phyloP scores from a whole-genome alignment of 2,888 invertebrate genomes.

The Drosophila conformis region DNA sequence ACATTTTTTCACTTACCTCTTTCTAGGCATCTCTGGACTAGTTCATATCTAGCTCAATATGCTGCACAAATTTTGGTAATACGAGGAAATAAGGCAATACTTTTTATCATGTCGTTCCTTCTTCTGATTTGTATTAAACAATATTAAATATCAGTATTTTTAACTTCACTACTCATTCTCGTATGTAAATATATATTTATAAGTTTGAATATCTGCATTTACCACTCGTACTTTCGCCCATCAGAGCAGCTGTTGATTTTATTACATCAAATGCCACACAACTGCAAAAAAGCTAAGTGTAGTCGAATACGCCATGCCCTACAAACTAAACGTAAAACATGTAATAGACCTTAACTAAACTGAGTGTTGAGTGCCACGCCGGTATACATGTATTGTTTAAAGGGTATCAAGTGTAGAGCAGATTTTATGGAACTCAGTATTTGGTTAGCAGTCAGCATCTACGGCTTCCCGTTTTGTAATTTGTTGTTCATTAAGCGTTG shows the following conservation, averaged over 20 bases:
- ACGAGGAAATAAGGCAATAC: not conserved
- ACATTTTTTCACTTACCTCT: not conserved
- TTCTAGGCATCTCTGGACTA: not conserved
- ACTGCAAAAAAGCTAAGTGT: not conserved
- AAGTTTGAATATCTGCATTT: not conserved
- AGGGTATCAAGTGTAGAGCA: conserved; percentile 14
- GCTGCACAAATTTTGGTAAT: not conserved
- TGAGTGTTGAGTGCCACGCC: not conserved
- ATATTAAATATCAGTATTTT: too few species aligned
- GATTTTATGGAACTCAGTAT: conserved; percentile 20
- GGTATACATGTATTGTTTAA: not conserved
- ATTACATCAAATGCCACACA: conserved; percentile 10
- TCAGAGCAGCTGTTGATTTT: conserved; percentile 34
- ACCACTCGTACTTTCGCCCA: conserved; percentile 26
- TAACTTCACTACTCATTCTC: not conserved
- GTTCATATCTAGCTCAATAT: not conserved
- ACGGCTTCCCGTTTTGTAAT: not conserved
- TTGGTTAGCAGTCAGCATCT: conserved; percentile 22
- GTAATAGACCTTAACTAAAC: not conserved
- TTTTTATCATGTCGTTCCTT: not conserved
- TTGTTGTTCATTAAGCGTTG: conserved; percentile 22
- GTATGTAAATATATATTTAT: not conserved
- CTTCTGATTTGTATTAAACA: not conserved
- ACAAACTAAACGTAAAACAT: not conserved
- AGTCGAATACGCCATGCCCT: conserved; percentile 16